Evolutionary conservation across 2,113 vertebrate species (phyloP), one percentile per base, ranked within the genome.

Genomic region (Ophthalmolycus amberensis): DNA sequence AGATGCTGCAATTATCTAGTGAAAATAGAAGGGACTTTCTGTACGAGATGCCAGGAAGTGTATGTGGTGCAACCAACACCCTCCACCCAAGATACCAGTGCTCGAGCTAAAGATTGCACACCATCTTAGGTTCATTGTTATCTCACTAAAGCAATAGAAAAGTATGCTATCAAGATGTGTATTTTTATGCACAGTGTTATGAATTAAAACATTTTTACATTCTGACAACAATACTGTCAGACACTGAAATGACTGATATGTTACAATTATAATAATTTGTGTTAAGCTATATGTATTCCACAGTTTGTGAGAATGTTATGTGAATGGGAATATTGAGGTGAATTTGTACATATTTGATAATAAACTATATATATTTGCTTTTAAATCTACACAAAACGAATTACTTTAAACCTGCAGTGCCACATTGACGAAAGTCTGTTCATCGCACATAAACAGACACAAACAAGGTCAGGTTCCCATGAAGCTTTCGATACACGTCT

Each of bases 21-120:
- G 18, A 75, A 76, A 88, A 76, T 59, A 20, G 9, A 56, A 42
- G 92, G 91, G 83, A 88, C 89, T 92, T 91, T 92, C 75, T 89
- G 27, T 60, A 27, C 48, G 62, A 64, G 25, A 34, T 32, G 64
- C 34, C 69, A 80, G 79, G 86, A 92, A 88, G 67, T 77, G 12
- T 2, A 56, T 68, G 75, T 68, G 48, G 68, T 83, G 25, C 81
- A 91, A 46, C 78, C 42, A 71, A 38, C 50, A 65, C 14, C 59
- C 63, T 77, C 66, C 42, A 44, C 29, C 56, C n/a, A 63, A 62
- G 48, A 54, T 71, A 78, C 71, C 72, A 79, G 54, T 27, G 63
- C 25, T 72, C 5, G 16, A 59, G 70, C 20, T 83, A 27, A 40
- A 74, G 63, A 32, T 62, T 62, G 64, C 60, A 73, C 66, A n/a